Base-by-base conservation (phyloP, 2,797 vertebrate species). In the Furcifer pardalis region DNA sequence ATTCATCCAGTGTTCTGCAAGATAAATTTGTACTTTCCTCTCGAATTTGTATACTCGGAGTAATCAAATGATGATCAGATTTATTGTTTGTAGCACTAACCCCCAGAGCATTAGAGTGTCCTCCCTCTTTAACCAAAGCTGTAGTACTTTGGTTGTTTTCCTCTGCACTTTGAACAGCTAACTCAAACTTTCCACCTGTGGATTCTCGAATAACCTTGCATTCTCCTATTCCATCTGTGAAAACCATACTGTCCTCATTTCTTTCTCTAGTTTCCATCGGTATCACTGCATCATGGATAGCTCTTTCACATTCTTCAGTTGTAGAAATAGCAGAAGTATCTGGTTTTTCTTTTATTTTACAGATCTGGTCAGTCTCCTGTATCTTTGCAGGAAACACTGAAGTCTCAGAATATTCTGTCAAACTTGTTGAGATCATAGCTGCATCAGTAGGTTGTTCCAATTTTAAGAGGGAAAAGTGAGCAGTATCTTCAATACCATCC, bases 341-440 rank as follows among this genome's bases (percentile, higher is more conserved):
- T 0, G 90, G 86, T 1, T 87, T 84, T 86, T 92, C 93, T 86
- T 96, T 95, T 0, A 63, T 86, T 72, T 79, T 90, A 5, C 46
- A 1, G 3, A 89, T 89, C 25, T 87, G 87, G 69, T 68, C 81
- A 4, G 84, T 83, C 52, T 87, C 87, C 82, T 82, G 94, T 3
- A 93, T 81, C 78, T 77, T 6, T 40, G 91, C 88, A 30, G 93
- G 95, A 76, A 95, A 95, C 87, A 95, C 49, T 0, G 95, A 94
- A 78, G 92, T 77, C 80, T 96, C 95, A 32, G 93, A 93, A 91
- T 94, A 94, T 76, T 96, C 95, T 65, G 79, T 85, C 1, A 95
- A 95, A 86, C 95, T 96, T n/a, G 96, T 96, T 4, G 96, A 94
- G 79, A 96, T 96, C 85, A 95, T 13, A 5, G 94, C 79, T 0